A percentile compares a stretch with the other conserved stretches of the same genome.
These are phyloP conservation scores for Chymomyza amoena DNA, from an alignment of 2,888 invertebrate species.

Conservation along the genomic window DNA sequence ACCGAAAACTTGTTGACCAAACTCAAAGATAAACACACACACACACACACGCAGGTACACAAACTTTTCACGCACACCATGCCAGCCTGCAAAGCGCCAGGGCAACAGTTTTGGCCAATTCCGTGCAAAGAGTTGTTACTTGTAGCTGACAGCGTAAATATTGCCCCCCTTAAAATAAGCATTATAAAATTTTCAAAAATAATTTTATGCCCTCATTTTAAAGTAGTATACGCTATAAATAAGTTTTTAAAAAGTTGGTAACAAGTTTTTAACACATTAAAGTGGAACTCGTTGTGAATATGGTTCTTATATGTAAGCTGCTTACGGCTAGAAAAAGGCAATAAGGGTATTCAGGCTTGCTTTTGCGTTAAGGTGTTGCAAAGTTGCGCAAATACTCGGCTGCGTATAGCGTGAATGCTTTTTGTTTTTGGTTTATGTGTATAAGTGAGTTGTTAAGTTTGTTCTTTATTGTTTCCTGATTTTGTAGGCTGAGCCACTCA, in stretches of 20 bases:
- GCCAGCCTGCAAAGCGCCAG: not conserved
- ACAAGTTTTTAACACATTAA: not conserved
- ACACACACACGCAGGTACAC: slow-evolving; percentile 19
- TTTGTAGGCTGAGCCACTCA: too few relatives aligned
- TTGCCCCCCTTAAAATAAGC: slow-evolving; percentile 54
- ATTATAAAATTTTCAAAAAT: slow-evolving; percentile 59
- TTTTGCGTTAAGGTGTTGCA: too few relatives aligned
- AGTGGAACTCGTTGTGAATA: not conserved
- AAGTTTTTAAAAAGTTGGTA: not conserved
- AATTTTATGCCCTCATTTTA: not conserved
- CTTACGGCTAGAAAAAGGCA: not conserved
- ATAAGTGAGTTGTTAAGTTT: too few relatives aligned
- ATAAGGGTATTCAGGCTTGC: too few relatives aligned
- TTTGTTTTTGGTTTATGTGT: too few relatives aligned
- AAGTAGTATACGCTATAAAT: too few relatives aligned
- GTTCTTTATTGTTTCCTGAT: too few relatives aligned
- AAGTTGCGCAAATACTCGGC: too few relatives aligned
- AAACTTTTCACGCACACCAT: not conserved
- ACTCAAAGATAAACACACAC: slow-evolving; percentile 67
- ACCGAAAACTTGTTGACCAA: slow-evolving; percentile 72
- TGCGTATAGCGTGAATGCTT: too few relatives aligned
- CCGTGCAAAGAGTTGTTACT: slow-evolving; percentile 56
- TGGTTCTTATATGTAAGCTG: not conserved
- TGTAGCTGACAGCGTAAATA: slow-evolving; percentile 43
- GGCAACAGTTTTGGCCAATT: slow-evolving; percentile 24